phyloP scores from a whole-genome alignment of 1,140 invertebrate genomes.

The Cepaea nemoralis region DNA sequence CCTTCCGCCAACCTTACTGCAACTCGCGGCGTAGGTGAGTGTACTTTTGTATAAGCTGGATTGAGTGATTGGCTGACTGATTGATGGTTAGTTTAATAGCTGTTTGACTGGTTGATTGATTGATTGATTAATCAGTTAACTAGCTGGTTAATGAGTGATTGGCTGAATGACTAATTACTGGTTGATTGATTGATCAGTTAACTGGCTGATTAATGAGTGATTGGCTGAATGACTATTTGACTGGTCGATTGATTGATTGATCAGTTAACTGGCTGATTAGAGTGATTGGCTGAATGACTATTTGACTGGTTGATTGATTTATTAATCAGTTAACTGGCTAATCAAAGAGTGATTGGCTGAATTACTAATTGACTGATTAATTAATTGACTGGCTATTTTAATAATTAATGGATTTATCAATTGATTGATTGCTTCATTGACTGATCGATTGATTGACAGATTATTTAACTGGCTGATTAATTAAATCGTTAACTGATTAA shows the following conservation, averaged over 20 bases:
- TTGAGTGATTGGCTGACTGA: too few relatives aligned
- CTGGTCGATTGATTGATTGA: too few relatives aligned
- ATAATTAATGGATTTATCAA: too few relatives aligned
- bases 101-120: not conserved
- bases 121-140: too few relatives aligned
- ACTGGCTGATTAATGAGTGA: too few relatives aligned
- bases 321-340: too few relatives aligned
- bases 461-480: too few relatives aligned
- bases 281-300: not conserved
- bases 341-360: not conserved
- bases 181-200: not conserved
- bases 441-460: not conserved
- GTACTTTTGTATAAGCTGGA: too few relatives aligned
- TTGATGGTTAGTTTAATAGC: not conserved
- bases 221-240: not conserved
- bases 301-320: not conserved
- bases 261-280: too few relatives aligned
- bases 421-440: not conserved
- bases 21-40: slow-evolving; percentile 21
- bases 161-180: not conserved
- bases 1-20: slow-evolving; percentile 27
- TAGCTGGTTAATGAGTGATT: too few relatives aligned
- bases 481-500: not conserved
- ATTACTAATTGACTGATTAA: not conserved
- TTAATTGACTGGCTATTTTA: too few relatives aligned